Evolutionary conservation across 2,113 vertebrate genomes (phyloP), one percentile per base, ranked within the genome.

Genomic region (Pelmatolapia mariae): DNA sequence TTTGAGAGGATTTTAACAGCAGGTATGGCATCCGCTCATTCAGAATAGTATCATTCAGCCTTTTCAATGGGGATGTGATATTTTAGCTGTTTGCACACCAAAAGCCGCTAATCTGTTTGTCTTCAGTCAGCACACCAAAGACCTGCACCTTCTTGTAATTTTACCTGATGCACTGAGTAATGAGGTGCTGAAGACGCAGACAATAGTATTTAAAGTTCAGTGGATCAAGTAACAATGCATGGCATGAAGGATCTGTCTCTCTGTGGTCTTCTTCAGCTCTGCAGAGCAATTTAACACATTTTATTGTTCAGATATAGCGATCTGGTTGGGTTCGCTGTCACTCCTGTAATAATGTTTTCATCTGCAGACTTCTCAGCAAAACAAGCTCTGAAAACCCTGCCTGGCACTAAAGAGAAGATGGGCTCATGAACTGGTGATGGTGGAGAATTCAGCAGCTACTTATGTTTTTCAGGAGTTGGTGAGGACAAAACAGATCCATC

Each of bases 1-100:
- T 83, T 83, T 85, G 56, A 89, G 84, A 83, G 87, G 87, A 91
- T 92, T 95, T 92, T n/a, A 91, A 80, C 82, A 82, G 66, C 66
- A 85, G 80, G 43, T 86, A 54, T 33, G 52, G 50, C 56, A 90
- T 83, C 87, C 24, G n/a, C 57, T 90, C 81, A 89, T 85, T 83
- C 73, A 81, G 59, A 84, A 68, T 56, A 66, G 90, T 89, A 94
- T 92, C 93, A 90, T 82, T 94, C 71, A 36, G 29, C 26, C 53
- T 63, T 85, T 93, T 87, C 81, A 54, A 71, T 78, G 26, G 82
- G 82, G 85, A 88, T 93, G 92, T 93, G 73, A 82, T 85, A 84
- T 73, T 89, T 89, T 84, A 61, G 57, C 84, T 68, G 18, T 91
- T 90, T 90, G 83, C 81, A 89, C 57, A 82, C 29, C 45, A 81